These are phyloP conservation scores for Procavia capensis DNA, from an alignment of 2,113 vertebrate species.

Conservation along the genomic window DNA sequence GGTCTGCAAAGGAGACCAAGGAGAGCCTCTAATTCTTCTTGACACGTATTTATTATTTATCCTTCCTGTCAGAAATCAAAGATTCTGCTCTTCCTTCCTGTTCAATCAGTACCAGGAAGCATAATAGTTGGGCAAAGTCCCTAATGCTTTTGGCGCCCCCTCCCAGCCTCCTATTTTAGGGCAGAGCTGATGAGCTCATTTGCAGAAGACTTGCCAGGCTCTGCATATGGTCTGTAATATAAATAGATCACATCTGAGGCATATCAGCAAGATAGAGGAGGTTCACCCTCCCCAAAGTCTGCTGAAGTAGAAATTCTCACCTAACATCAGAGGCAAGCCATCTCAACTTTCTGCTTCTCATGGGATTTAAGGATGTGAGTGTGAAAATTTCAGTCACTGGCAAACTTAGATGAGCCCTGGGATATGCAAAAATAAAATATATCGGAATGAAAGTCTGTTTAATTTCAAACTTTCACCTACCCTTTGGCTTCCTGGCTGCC, in stretches of 20 bases:
- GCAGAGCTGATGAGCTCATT: slow-evolving; percentile 76
- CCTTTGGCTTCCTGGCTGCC: neutral
- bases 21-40: slow-evolving; percentile 36
- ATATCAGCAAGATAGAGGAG: slow-evolving; percentile 79
- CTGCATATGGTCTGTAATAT: slow-evolving; percentile 81
- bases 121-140: slow-evolving; percentile 41
- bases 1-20: slow-evolving; percentile 33
- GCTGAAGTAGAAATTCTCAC: slow-evolving; percentile 80
- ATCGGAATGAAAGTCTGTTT: slow-evolving; percentile 39
- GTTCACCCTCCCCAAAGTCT: slow-evolving; percentile 71
- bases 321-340: slow-evolving; percentile 67
- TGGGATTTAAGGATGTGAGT: slow-evolving; percentile 68
- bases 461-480: slow-evolving; percentile 41
- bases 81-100: slow-evolving; percentile 66
- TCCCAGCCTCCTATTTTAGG: slow-evolving; percentile 65
- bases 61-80: slow-evolving; percentile 55
- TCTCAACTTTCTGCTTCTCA: slow-evolving; percentile 67
- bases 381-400: slow-evolving; percentile 65
- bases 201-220: slow-evolving; percentile 74
- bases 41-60: slow-evolving; percentile 70
- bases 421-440: slow-evolving; percentile 57
- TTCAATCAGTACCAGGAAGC: slow-evolving; percentile 56
- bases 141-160: slow-evolving; percentile 48
- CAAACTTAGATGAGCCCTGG: slow-evolving; percentile 58
- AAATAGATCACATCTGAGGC: slow-evolving; percentile 78